Evolutionary conservation across 2,888 invertebrate species (phyloP).

Genomic region (Operophtera brumata): DNA sequence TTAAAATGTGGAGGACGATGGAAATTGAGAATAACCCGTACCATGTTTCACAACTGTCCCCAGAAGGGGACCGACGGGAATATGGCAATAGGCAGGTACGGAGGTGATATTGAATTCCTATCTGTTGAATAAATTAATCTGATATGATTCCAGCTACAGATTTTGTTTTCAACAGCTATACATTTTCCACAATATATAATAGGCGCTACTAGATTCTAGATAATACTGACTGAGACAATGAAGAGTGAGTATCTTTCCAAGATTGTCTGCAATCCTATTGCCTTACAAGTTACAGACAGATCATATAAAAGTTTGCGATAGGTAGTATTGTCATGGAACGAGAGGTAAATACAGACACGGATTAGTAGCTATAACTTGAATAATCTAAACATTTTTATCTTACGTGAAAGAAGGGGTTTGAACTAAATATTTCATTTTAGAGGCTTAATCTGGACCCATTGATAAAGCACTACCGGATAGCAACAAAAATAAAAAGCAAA

Average conservation of each 20-base stretch:
- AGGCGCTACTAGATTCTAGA: slow-evolving; percentile 49
- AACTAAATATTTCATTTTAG: slow-evolving; percentile 38
- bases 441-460: slow-evolving; percentile 57
- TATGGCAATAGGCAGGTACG: not conserved
- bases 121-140: slow-evolving; percentile 18
- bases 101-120: not conserved
- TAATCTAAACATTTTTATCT: slow-evolving; percentile 22
- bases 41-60: not conserved
- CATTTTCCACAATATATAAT: slow-evolving; percentile 44
- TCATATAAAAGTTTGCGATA: slow-evolving; percentile 34
- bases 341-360: slow-evolving; percentile 46
- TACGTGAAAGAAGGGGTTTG: slow-evolving; percentile 31
- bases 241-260: not conserved
- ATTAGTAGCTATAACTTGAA: slow-evolving; percentile 34
- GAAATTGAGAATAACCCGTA: not conserved
- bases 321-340: slow-evolving; percentile 68
- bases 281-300: slow-evolving; percentile 4
- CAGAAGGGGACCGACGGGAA: not conserved
- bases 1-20: not conserved
- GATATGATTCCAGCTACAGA: slow-evolving; percentile 35
- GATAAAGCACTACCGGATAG: slow-evolving; percentile 42
- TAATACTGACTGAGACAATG: slow-evolving; percentile 46
- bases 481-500: slow-evolving; percentile 53
- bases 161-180: slow-evolving; percentile 50
- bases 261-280: not conserved